Evolutionary conservation across 2,113 vertebrate genomes (phyloP).

Genomic region (Empidonax alnorum): DNA sequence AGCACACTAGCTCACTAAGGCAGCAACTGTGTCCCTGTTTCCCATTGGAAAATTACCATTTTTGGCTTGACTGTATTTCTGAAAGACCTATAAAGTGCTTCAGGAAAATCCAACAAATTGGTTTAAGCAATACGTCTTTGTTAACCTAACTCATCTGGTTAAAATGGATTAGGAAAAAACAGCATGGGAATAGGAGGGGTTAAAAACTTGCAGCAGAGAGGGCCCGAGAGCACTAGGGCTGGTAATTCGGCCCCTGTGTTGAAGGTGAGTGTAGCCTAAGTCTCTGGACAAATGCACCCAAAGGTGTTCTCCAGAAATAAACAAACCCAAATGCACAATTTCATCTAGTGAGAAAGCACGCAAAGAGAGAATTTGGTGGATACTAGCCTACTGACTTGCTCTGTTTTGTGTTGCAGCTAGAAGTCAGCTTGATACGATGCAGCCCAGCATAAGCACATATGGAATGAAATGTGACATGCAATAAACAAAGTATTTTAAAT

Average conservation of each 20-base stretch:
- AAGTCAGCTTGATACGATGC: constrained; percentile 20
- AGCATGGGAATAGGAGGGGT: background rate
- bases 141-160: background rate
- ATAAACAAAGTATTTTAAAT: constrained; percentile 49
- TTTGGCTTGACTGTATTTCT: background rate
- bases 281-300: background rate
- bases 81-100: background rate
- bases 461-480: constrained; percentile 44
- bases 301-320: background rate
- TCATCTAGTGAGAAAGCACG: background rate
- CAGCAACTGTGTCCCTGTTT: background rate
- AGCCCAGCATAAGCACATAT: constrained; percentile 8
- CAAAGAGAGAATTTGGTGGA: background rate
- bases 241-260: background rate
- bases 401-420: background rate
- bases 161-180: background rate
- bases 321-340: background rate
- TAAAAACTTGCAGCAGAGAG: background rate
- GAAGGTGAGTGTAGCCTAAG: background rate
- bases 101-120: background rate
- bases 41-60: background rate
- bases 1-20: accelerated
- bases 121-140: background rate
- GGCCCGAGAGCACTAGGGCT: background rate
- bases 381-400: background rate